Percentiles rank a stretch among this genome's conserved stretches.
Evolutionary conservation across 1,140 invertebrate species (phyloP).

Genomic region (Caenorhabditis inopinata): DNA sequence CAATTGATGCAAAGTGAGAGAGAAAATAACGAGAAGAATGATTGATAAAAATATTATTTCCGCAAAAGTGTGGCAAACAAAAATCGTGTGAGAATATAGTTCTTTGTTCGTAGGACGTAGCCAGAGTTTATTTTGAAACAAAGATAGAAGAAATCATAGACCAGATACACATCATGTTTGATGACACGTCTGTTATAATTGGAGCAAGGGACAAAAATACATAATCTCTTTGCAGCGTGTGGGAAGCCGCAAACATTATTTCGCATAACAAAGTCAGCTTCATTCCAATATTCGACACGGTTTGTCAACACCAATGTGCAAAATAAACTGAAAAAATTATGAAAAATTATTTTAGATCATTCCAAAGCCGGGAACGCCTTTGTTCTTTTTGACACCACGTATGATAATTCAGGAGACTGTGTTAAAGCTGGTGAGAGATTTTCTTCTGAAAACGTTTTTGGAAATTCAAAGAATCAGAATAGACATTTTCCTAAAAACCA

Average conservation of each 20-base stretch:
- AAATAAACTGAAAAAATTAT: neutral
- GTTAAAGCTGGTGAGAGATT: neutral
- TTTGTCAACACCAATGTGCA: neutral
- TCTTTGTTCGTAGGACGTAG: conserved; percentile 18
- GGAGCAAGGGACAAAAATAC: neutral
- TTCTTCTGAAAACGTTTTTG: no score
- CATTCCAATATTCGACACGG: conserved; percentile 15
- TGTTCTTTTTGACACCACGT: conserved; percentile 4
- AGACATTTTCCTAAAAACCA: no score
- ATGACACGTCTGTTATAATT: neutral
- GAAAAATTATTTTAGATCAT: neutral
- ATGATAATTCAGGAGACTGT: conserved; percentile 11
- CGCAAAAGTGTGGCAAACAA: conserved; percentile 25
- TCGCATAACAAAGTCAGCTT: conserved; percentile 28
- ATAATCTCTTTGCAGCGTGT: neutral
- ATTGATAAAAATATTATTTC: conserved; percentile 1
- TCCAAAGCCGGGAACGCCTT: neutral
- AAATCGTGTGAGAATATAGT: conserved; percentile 21
- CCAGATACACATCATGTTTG: neutral
- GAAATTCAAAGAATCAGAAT: no score
- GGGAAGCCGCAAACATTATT: conserved; percentile 13
- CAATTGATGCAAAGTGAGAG: neutral
- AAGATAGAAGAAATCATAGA: conserved; percentile 25
- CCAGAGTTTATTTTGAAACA: conserved; percentile 26
- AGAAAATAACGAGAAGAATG: neutral